phyloP scores from a whole-genome alignment of 2,888 invertebrate genomes.

The Pandemis heparana region DNA sequence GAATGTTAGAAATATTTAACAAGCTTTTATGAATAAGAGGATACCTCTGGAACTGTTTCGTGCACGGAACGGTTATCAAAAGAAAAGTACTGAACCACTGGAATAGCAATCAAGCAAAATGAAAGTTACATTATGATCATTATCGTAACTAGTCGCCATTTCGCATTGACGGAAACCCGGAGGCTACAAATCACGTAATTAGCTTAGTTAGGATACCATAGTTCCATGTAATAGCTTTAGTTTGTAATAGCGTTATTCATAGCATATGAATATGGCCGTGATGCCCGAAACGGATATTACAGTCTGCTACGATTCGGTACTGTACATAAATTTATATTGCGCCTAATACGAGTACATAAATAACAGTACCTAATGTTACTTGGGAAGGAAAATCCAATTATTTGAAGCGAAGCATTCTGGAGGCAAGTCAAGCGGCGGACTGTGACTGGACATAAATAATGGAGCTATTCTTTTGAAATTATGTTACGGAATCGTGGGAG shows the following conservation, averaged over 20 bases:
- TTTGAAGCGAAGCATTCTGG: slow-evolving; percentile 46
- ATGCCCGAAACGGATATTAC: slow-evolving; percentile 8
- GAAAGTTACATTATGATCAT: not conserved
- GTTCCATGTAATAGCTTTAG: slow-evolving; percentile 15
- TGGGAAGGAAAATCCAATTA: slow-evolving; percentile 49
- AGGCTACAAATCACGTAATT: slow-evolving; percentile 7
- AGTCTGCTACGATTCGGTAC: not conserved
- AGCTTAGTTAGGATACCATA: slow-evolving; percentile 15
- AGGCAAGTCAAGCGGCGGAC: slow-evolving; percentile 49
- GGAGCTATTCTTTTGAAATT: slow-evolving; percentile 54
- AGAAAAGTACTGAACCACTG: not conserved
- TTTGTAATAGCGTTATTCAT: slow-evolving; percentile 10
- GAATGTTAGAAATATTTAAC: too few relatives aligned
- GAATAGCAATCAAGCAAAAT: not conserved
- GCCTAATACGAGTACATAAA: slow-evolving; percentile 33
- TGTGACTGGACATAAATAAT: slow-evolving; percentile 54
- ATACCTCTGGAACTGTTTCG: not conserved
- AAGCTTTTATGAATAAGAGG: too few relatives aligned
- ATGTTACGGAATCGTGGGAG: slow-evolving; percentile 51
- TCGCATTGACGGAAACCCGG: not conserved
- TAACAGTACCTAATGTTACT: slow-evolving; percentile 33
- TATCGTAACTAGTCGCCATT: not conserved
- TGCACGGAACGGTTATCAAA: not conserved
- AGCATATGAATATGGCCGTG: not conserved
- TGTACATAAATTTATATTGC: not conserved